phyloP scores from a whole-genome alignment of 2,113 vertebrate species.

The Crotophaga sulcirostris region DNA sequence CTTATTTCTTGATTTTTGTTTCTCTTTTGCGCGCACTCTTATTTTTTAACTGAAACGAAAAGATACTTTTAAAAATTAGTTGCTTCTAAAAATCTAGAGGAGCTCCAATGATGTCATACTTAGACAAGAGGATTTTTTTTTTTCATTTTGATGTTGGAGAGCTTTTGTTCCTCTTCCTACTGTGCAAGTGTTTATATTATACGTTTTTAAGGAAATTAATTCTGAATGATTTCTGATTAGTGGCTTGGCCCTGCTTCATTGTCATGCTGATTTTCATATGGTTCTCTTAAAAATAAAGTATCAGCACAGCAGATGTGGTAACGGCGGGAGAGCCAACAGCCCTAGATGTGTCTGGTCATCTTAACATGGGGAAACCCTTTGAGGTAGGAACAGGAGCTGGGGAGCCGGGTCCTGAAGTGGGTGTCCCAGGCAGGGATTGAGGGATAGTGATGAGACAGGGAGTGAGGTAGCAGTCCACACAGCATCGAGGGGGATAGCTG shows the following conservation, averaged over 20 bases:
- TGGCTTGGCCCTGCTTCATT: constrained; percentile 33
- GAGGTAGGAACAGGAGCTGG: neutral
- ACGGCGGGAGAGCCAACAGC: neutral
- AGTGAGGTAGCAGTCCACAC: neutral
- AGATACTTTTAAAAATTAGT: neutral
- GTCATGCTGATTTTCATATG: neutral
- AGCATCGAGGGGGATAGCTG: fast-evolving
- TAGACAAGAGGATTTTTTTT: neutral
- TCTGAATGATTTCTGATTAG: constrained; percentile 12
- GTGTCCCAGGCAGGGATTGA: neutral
- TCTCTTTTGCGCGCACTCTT: neutral
- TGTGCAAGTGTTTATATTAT: constrained; percentile 9
- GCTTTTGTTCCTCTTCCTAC: neutral
- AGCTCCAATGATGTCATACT: neutral
- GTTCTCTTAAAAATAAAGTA: neutral
- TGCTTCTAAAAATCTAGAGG: neutral
- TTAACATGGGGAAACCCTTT: neutral
- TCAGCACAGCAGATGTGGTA: neutral
- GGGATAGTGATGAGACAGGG: fast-evolving
- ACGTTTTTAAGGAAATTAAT: constrained; percentile 24
- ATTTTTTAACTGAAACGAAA: neutral
- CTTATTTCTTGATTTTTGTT: neutral
- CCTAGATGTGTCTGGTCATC: neutral
- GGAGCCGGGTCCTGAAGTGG: neutral
- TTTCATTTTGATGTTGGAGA: neutral